A percentile compares a stretch with the other conserved stretches of the same genome.
Conservation (phyloP, 2,888 invertebrate species). For the Polyommatus icarus region DNA sequence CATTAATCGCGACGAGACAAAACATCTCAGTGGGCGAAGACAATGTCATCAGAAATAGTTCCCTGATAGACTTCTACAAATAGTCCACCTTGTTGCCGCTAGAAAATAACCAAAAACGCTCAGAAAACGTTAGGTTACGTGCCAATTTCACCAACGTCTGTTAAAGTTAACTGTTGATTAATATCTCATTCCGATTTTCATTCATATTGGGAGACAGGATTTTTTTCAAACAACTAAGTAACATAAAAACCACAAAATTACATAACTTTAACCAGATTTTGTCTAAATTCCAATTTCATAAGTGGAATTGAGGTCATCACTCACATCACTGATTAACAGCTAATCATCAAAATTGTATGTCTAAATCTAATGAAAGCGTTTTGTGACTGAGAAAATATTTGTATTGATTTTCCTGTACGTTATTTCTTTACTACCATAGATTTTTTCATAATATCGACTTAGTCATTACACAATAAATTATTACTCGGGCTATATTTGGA, state of each 20-base stretch:
- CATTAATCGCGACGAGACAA: conserved; percentile 32
- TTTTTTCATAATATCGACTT: neutral
- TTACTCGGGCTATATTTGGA: neutral
- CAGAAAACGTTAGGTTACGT: neutral
- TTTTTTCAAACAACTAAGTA: too few species aligned
- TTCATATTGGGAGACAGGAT: too few species aligned
- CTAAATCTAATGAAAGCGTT: too few species aligned
- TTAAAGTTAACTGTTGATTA: neutral
- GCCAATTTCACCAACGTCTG: neutral
- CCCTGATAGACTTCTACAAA: conserved; percentile 25
- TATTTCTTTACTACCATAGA: too few species aligned
- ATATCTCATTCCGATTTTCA: neutral
- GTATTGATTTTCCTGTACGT: too few species aligned
- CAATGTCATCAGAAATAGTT: conserved; percentile 34
- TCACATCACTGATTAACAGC: neutral
- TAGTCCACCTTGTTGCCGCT: neutral
- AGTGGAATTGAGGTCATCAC: too few species aligned
- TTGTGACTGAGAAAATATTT: too few species aligned
- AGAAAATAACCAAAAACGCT: conserved; percentile 13
- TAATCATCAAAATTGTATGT: neutral
- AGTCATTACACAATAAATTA: neutral
- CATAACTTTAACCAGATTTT: too few species aligned
- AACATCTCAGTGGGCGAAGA: conserved; percentile 31
- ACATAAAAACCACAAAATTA: too few species aligned
- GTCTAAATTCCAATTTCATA: too few species aligned